These are phyloP conservation scores for Clarias magur DNA, from an alignment of 2,113 vertebrate species.

Conservation along the genomic window DNA sequence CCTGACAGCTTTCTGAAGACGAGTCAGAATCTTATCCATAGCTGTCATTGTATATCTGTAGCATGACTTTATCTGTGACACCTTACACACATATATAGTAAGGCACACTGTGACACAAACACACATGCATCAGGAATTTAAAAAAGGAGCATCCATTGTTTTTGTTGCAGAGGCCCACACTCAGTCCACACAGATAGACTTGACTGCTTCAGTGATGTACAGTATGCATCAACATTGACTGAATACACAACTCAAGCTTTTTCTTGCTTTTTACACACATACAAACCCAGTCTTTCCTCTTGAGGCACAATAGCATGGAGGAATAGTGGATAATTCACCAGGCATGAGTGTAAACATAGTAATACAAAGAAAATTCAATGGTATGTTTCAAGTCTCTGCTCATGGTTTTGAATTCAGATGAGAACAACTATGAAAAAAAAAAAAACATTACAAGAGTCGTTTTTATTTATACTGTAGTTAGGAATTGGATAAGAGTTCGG, in stretches of 20 bases:
- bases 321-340: not conserved
- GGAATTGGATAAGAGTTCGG: not conserved
- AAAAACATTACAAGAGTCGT: no score
- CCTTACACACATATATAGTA: conserved; percentile 43
- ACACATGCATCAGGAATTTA: conserved; percentile 4
- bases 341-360: conserved; percentile 4
- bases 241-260: not conserved
- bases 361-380: not conserved
- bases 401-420: not conserved
- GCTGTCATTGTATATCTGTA: conserved; percentile 64
- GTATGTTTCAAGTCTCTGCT: conserved; percentile 26
- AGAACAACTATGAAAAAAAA: not conserved
- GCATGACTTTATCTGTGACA: conserved; percentile 62
- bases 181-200: not conserved
- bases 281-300: conserved; percentile 6
- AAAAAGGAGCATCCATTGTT: conserved; percentile 5
- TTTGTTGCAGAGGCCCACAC: not conserved
- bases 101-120: conserved; percentile 17
- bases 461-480: not conserved
- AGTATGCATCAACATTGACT: not conserved
- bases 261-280: not conserved
- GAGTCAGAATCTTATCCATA: conserved; percentile 65
- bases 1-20: conserved; percentile 59
- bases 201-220: not conserved
- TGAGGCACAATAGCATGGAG: not conserved